These are phyloP conservation scores for Scomber scombrus DNA, from an alignment of 2,113 vertebrate species.

Conservation along the genomic window DNA sequence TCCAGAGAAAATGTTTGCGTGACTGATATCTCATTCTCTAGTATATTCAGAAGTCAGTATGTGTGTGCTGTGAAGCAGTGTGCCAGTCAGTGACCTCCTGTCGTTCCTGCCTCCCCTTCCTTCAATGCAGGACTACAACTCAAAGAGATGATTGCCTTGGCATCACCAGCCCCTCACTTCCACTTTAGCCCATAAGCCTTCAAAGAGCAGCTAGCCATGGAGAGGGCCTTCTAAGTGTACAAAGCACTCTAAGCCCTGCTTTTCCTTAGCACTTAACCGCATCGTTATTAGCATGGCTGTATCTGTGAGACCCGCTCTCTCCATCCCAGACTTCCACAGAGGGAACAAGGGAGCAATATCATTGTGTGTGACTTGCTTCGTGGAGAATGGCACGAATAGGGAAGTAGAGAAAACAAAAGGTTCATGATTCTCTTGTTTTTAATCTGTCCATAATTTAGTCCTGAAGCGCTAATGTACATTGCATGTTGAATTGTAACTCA, in stretches of 20 bases:
- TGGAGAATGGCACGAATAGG: conserved; percentile 11
- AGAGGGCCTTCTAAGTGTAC: conserved; percentile 62
- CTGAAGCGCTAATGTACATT: not conserved
- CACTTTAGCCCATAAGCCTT: conserved; percentile 71
- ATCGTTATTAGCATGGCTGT: conserved; percentile 61
- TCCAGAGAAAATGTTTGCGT: conserved; percentile 29
- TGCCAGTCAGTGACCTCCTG: conserved; percentile 37
- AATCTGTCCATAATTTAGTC: not conserved
- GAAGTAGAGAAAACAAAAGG: not conserved
- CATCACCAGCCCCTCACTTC: conserved; percentile 50
- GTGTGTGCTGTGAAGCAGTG: conserved; percentile 35
- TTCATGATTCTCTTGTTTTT: not conserved
- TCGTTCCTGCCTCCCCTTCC: conserved; percentile 30
- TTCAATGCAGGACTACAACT: conserved; percentile 48
- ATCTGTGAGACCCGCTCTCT: conserved; percentile 42
- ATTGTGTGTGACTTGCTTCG: conserved; percentile 32
- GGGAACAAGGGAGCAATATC: not conserved
- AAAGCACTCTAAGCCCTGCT: conserved; percentile 58
- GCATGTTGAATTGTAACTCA: not conserved
- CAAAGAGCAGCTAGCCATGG: conserved; percentile 63
- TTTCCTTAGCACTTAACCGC: conserved; percentile 64
- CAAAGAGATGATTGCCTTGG: conserved; percentile 62
- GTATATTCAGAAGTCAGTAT: conserved; percentile 17
- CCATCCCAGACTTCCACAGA: not conserved
- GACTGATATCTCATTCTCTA: conserved; percentile 10